Base-by-base conservation (phyloP, 1,140 invertebrate species). In the Trichonephila inaurata region DNA sequence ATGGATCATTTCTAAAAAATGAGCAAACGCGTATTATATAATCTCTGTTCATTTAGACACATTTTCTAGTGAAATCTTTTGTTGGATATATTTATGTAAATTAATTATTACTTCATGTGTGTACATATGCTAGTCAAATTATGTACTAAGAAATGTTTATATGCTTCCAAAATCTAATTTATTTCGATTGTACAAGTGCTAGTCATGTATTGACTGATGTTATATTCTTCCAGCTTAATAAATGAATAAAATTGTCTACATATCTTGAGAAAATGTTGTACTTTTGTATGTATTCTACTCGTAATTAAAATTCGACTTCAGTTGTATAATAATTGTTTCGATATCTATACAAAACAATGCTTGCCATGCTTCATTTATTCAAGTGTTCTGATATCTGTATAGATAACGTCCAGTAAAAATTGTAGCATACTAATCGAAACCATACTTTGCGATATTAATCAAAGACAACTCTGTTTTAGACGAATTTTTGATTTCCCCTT, bases 121-220 rank as follows among this genome's bases (percentile, higher is more conserved):
- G 69, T 77, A 77, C 28, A 77, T 7, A 18, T 77, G 16, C 16
- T 77, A 77, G 14, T 64, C 19, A 18, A 21, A 64, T 77, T 77
- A 40, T 28, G n/a, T 19, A 33, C 14, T 77, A 64, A 19, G 3
- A 77, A 16, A 77, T 77, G 33, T 33, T 77, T 77, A 18, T 40
- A 77, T 77, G 72, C 72, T 77, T 77, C 69, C 72, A 77, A 16
- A 77, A 77, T 77, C 72, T 18, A 77, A 77, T 77, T 33, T 28
- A 77, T 33, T 77, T 77, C 28, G 33, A 18, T 40, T 77, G 72
- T 77, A 77, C 0, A 77, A 33, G 16, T 5, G 18, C 33, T 83
- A 58, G 82, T 58, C 18, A 60, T 58, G 58, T 51, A 51, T 19
- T n/a, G 28, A 21, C 14, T 21, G 28, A 83, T 60, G 24, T n/a